These are phyloP conservation scores for Arctocebus calabarensis DNA, from an alignment of 2,797 vertebrate species.

Conservation along the genomic window DNA sequence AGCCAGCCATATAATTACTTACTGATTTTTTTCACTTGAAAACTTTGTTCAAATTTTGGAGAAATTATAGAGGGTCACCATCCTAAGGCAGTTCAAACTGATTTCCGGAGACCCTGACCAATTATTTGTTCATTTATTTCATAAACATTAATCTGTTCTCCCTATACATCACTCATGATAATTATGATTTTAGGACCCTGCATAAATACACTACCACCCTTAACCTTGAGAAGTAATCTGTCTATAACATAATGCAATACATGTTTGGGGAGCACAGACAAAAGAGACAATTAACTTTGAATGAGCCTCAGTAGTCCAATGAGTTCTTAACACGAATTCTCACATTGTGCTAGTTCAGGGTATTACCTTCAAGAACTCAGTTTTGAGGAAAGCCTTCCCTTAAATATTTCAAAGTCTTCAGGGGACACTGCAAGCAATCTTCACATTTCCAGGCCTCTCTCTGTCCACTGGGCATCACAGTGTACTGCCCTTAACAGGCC, in stretches of 20 bases:
- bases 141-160: neutral
- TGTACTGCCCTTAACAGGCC: neutral
- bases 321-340: neutral
- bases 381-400: neutral
- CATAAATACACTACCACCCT: neutral
- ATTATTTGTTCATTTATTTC: neutral
- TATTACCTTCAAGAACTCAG: neutral
- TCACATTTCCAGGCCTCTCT: neutral
- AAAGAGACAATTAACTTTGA: neutral
- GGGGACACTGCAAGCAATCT: neutral
- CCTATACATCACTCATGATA: neutral
- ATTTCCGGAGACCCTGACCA: neutral
- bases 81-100: neutral
- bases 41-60: neutral
- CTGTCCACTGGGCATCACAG: neutral
- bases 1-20: neutral
- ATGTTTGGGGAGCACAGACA: neutral
- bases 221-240: neutral
- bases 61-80: neutral
- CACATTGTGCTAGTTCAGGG: neutral
- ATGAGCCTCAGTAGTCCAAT: neutral
- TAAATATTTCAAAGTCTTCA: neutral
- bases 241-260: neutral
- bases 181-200: neutral
- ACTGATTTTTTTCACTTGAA: constrained; percentile 2